These are phyloP conservation scores for Phymanthus crucifer DNA, from an alignment of 92 coral and sea anemone genomes.

Conservation along the genomic window DNA sequence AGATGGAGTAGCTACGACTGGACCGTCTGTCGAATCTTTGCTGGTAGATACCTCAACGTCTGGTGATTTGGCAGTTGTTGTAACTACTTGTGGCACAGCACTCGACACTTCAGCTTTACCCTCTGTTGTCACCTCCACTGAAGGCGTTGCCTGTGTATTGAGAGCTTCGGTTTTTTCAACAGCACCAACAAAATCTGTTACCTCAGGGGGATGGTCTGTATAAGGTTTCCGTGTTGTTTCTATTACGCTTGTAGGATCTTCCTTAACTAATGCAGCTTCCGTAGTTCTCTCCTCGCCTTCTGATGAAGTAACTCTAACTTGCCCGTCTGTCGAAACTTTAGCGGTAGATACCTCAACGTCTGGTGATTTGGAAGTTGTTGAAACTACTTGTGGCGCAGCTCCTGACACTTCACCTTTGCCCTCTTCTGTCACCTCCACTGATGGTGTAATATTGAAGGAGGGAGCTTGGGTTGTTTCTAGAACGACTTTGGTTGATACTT, in stretches of 20 bases:
- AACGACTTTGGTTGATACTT: no score
- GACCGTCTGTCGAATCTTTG: no score
- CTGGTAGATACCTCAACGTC: neutral
- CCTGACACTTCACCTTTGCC: neutral
- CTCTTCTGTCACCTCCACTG: neutral
- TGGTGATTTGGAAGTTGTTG: no score
- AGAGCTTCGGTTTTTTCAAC: slow-evolving; percentile 7
- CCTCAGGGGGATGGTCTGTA: slow-evolving; percentile 3
- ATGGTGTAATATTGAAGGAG: neutral
- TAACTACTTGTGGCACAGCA: neutral
- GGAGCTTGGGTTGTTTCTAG: slow-evolving; percentile 10
- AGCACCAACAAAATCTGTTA: neutral
- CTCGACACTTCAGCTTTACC: neutral
- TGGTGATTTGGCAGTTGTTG: no score
- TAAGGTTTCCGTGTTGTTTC: no score
- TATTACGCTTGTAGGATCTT: no score
- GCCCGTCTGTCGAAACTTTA: no score
- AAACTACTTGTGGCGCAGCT: neutral
- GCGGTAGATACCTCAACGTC: neutral
- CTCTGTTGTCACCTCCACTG: neutral
- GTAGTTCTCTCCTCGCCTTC: neutral
- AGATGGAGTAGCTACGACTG: neutral
- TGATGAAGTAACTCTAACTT: neutral
- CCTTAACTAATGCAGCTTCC: no score
- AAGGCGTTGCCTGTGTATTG: neutral